phyloP scores from a whole-genome alignment of 1,140 invertebrate genomes.

The Eufriesea mexicana region DNA sequence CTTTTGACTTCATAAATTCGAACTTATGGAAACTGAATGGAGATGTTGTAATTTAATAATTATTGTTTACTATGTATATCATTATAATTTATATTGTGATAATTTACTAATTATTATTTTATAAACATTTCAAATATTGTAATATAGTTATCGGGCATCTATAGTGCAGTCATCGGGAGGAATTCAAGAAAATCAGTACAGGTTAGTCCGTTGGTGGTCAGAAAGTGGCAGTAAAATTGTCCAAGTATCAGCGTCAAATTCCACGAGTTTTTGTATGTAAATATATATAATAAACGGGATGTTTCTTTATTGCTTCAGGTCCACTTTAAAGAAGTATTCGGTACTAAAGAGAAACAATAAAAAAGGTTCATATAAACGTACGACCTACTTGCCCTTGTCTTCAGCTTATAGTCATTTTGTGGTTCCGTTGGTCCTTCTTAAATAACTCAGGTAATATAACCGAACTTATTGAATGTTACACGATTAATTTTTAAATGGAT shows the following conservation, averaged over 20 bases:
- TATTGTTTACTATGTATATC: too few species aligned
- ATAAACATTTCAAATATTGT: too few species aligned
- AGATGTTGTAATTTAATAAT: too few species aligned
- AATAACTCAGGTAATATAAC: background rate
- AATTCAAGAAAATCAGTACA: background rate
- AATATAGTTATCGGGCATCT: too few species aligned
- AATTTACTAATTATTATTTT: too few species aligned
- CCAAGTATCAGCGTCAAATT: background rate
- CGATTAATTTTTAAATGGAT: background rate
- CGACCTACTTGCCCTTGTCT: slow-evolving; percentile 15
- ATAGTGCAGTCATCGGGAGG: too few species aligned
- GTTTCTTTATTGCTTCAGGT: background rate
- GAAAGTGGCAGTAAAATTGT: background rate
- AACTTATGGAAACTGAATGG: too few species aligned
- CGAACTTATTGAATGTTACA: background rate
- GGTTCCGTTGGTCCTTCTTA: background rate
- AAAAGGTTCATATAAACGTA: slow-evolving; percentile 16
- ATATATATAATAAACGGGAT: background rate
- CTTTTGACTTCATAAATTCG: too few species aligned
- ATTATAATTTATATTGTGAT: too few species aligned
- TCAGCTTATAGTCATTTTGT: background rate
- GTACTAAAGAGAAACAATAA: slow-evolving; percentile 15
- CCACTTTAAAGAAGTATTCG: background rate
- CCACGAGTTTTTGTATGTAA: background rate
- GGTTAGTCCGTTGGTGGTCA: background rate